phyloP scores from a whole-genome alignment of 2,797 vertebrate genomes.

The Poecilia velifera region DNA sequence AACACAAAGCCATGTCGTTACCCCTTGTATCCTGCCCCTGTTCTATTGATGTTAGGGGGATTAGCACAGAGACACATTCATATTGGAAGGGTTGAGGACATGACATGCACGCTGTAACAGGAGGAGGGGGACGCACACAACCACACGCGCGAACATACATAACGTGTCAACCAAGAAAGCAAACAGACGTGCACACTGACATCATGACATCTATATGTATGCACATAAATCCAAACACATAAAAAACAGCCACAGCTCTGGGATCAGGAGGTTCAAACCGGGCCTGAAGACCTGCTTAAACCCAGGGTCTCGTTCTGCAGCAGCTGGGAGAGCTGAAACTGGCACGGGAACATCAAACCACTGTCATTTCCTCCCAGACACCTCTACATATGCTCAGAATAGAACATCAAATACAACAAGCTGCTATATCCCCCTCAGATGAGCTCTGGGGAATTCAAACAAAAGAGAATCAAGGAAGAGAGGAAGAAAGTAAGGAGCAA shows the following conservation, averaged over 20 bases:
- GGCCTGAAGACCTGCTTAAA: conserved; percentile 55
- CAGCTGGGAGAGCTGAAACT: conserved; percentile 56
- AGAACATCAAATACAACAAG: conserved; percentile 66
- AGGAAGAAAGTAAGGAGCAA: conserved; percentile 39
- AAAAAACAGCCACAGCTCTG: conserved; percentile 10
- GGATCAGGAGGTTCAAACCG: conserved; percentile 58
- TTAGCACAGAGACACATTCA: conserved; percentile 73
- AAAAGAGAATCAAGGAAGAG: conserved; percentile 46
- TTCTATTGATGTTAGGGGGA: conserved; percentile 70
- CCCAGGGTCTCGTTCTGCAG: conserved; percentile 41
- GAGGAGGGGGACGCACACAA: conserved; percentile 34
- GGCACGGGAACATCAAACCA: conserved; percentile 32
- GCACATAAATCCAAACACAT: conserved; percentile 34
- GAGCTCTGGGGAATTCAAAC: conserved; percentile 58
- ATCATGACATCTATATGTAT: conserved; percentile 31
- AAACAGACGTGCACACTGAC: conserved; percentile 37
- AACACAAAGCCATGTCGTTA: conserved; percentile 76
- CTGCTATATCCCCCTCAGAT: conserved; percentile 46
- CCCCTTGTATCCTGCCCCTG: conserved; percentile 77
- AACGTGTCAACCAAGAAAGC: conserved; percentile 41
- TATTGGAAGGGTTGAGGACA: conserved; percentile 76
- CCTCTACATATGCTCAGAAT: conserved; percentile 56
- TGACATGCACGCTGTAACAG: conserved; percentile 60
- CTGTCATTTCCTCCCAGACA: conserved; percentile 41
- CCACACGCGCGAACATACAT: conserved; percentile 22